Evolutionary conservation across 2,113 vertebrate genomes (phyloP), one percentile per base, ranked within the genome.

Genomic region (Lepus timidus): DNA sequence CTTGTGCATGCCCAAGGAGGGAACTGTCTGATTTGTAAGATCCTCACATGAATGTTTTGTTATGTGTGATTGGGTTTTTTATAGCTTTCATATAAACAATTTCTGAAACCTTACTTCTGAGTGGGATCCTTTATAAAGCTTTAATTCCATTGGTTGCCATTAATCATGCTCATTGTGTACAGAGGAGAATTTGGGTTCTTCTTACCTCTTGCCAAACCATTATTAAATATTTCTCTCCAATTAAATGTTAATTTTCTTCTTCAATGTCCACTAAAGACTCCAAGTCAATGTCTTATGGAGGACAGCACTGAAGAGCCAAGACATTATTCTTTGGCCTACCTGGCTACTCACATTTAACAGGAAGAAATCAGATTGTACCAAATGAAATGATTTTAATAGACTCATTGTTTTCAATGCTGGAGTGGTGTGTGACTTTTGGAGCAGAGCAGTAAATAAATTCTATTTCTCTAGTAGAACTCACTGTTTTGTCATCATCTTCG

Each of bases 141-240:
- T 11, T 33, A 79, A 4, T 62, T 88, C 64, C 14, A 25, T 22
- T n/a, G 39, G 49, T 29, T 76, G 16, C 6, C 8, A n/a, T 81
- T 76, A 88, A 62, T 85, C 33, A 29, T 49, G 7, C 9, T 85
- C 13, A 70, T 74, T 81, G 85, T 1, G 2, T 55, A 74, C 44
- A 25, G 17, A 65, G 58, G 11, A 52, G n/a, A 33, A 90, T 84
- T 7, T 65, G 13, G 8, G 31, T 82, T 51, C 33, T 67, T 61
- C 3, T 93, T 81, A 58, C 6, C 49, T 85, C 62, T 67, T 73
- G 85, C 81, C 51, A 71, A 80, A 52, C n/a, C 39, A 27, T 23
- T 70, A 55, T 58, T 55, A 80, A 91, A 81, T 51, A 88, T 65
- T 90, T 92, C 33, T 85, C 58, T 88, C 49, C 31, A 93, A 90